Percentiles rank a stretch among this genome's conserved stretches.
These are phyloP conservation scores for Sepiola atlantica DNA, from an alignment of 2,888 invertebrate genomes.

Conservation along the genomic window DNA sequence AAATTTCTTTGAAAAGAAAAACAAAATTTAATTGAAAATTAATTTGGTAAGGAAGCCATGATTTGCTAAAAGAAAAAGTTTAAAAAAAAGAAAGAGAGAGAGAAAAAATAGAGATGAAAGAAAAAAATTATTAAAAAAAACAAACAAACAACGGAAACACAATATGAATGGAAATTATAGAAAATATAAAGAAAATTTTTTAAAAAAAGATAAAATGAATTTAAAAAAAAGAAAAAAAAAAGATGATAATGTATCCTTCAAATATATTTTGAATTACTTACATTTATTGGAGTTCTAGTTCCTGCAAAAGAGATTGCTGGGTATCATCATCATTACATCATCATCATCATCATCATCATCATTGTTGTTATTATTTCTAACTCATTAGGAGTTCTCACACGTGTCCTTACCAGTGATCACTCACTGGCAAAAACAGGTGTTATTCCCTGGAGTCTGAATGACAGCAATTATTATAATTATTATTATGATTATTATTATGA, in stretches of 20 bases:
- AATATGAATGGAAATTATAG: not conserved
- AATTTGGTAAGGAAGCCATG: slow-evolving; percentile 32
- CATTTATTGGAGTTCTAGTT: not conserved
- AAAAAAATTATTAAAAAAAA: not conserved
- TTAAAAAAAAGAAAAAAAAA: not conserved
- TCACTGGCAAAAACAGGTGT: too few species aligned
- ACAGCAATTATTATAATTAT: not conserved
- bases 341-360: not conserved
- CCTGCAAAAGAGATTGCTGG: not conserved
- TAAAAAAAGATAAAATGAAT: not conserved
- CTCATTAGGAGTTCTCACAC: too few species aligned
- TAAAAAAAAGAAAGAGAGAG: not conserved
- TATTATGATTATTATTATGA: not conserved
- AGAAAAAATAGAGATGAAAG: not conserved
- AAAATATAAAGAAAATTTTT: not conserved
- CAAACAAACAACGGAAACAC: not conserved
- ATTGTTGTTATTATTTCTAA: not conserved
- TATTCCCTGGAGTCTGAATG: too few species aligned
- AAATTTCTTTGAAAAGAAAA: not conserved
- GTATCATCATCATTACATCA: not conserved
- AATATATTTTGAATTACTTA: not conserved
- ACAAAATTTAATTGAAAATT: not conserved
- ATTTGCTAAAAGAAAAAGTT: not conserved
- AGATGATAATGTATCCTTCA: not conserved
- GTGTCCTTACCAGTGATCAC: too few species aligned